Percentiles rank a stretch among this genome's conserved stretches.
phyloP scores from a whole-genome alignment of 2,888 invertebrate species.

The Rhingia rostrata region DNA sequence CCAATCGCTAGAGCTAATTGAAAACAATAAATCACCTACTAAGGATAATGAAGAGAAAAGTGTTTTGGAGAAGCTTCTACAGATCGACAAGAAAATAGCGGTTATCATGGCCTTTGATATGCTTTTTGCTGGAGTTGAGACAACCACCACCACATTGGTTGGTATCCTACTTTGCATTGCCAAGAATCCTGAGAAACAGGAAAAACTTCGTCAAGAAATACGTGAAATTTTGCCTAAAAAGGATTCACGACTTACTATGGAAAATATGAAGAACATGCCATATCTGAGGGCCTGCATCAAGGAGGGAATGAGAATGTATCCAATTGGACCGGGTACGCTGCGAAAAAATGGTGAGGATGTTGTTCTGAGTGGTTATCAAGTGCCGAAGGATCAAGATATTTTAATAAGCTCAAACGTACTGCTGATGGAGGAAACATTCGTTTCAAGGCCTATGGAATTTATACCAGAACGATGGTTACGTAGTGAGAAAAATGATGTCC shows the following conservation, averaged over 20 bases:
- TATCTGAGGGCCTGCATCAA: slow-evolving; percentile 90
- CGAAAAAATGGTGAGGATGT: slow-evolving; percentile 85
- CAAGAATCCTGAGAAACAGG: slow-evolving; percentile 86
- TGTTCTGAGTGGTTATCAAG: slow-evolving; percentile 86
- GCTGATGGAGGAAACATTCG: slow-evolving; percentile 86
- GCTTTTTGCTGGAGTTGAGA: slow-evolving; percentile 89
- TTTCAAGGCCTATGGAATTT: slow-evolving; percentile 82
- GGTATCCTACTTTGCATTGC: slow-evolving; percentile 83
- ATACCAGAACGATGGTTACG: slow-evolving; percentile 85
- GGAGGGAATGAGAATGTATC: slow-evolving; percentile 87
- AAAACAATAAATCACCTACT: slow-evolving; percentile 71
- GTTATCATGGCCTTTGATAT: slow-evolving; percentile 88
- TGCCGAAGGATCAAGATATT: slow-evolving; percentile 87
- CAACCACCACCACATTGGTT: slow-evolving; percentile 84
- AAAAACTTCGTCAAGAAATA: slow-evolving; percentile 86
- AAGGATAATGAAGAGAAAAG: slow-evolving; percentile 84
- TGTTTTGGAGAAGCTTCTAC: slow-evolving; percentile 86
- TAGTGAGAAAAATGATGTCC: not conserved
- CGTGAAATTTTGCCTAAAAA: slow-evolving; percentile 82
- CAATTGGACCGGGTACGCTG: slow-evolving; percentile 85
- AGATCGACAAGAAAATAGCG: slow-evolving; percentile 86
- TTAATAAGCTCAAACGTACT: slow-evolving; percentile 87
- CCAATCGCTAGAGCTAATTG: slow-evolving; percentile 78
- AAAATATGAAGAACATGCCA: slow-evolving; percentile 83
- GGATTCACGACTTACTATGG: slow-evolving; percentile 82